Percentiles rank a stretch among this genome's conserved stretches.
phyloP scores from a whole-genome alignment of 92 coral and sea anemone species.

The Metridium senile region DNA sequence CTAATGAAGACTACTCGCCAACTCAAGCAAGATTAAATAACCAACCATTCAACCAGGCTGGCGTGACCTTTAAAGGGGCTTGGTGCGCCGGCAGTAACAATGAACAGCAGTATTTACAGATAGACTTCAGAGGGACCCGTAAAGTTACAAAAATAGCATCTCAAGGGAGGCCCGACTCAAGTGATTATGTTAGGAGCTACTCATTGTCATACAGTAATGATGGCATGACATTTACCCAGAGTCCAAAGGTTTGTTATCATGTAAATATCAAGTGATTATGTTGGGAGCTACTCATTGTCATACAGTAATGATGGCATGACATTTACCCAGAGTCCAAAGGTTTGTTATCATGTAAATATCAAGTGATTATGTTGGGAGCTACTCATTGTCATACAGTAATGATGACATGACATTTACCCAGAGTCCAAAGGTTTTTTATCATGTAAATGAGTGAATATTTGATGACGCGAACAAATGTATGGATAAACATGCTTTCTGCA shows the following conservation, averaged over 20 bases:
- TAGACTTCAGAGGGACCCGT: conserved; percentile 79
- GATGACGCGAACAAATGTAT: not conserved
- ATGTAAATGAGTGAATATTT: not conserved
- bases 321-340: conserved; percentile 72
- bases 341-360: conserved; percentile 31
- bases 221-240: conserved; percentile 58
- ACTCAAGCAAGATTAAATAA: conserved; percentile 86
- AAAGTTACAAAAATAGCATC: conserved; percentile 81
- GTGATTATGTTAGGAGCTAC: conserved; percentile 74
- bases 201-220: conserved; percentile 70
- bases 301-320: conserved; percentile 69
- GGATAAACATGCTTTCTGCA: no score
- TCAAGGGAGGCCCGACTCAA: conserved; percentile 90
- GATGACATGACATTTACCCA: conserved; percentile 61
- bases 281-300: conserved; percentile 61
- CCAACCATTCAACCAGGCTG: conserved; percentile 57
- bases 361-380: conserved; percentile 71
- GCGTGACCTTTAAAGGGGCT: conserved; percentile 78
- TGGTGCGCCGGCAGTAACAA: conserved; percentile 88
- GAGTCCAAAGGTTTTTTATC: conserved; percentile 64
- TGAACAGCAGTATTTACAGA: conserved; percentile 71
- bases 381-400: conserved; percentile 65
- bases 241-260: conserved; percentile 58
- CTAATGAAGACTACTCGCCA: conserved; percentile 79
- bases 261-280: conserved; percentile 60